phyloP scores from a whole-genome alignment of 2,113 vertebrate genomes.

The Engraulis encrasicolus region DNA sequence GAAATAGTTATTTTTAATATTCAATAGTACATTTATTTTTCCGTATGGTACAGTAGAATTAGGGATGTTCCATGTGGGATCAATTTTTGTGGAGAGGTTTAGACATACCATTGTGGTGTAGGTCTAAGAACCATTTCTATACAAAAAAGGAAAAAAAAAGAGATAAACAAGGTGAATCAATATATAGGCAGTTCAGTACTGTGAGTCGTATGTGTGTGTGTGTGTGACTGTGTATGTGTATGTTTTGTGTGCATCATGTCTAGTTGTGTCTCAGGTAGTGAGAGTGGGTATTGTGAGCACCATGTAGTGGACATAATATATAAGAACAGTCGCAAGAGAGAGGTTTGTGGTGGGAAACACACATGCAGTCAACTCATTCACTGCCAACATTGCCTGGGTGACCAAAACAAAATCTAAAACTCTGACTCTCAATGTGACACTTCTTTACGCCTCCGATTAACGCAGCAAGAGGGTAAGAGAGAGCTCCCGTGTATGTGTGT shows the following conservation, averaged over 20 bases:
- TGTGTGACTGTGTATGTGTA: conserved; percentile 47
- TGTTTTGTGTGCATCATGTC: conserved; percentile 41
- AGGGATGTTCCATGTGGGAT: conserved; percentile 65
- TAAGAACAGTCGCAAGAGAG: conserved; percentile 62
- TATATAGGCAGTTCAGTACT: conserved; percentile 70
- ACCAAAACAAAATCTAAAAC: conserved; percentile 38
- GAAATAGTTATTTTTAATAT: conserved; percentile 68
- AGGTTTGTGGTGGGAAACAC: conserved; percentile 52
- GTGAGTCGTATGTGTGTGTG: conserved; percentile 48
- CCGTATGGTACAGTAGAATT: conserved; percentile 74
- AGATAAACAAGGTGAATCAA: conserved; percentile 62
- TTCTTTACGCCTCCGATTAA: conserved; percentile 15
- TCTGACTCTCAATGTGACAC: conserved; percentile 22
- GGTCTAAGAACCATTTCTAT: conserved; percentile 63
- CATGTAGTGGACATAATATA: conserved; percentile 65
- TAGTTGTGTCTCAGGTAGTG: conserved; percentile 49
- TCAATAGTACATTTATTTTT: conserved; percentile 67
- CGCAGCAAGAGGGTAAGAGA: conserved; percentile 24
- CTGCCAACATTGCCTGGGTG: conserved; percentile 39
- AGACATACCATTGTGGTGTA: conserved; percentile 64
- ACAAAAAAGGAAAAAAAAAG: conserved; percentile 56
- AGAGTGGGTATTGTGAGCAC: conserved; percentile 66
- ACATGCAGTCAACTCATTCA: conserved; percentile 41
- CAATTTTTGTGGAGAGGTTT: conserved; percentile 68
- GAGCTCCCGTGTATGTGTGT: not conserved